These are phyloP conservation scores for Caenorhabditis brenneri DNA, from an alignment of 1,140 invertebrate genomes.

Conservation along the genomic window DNA sequence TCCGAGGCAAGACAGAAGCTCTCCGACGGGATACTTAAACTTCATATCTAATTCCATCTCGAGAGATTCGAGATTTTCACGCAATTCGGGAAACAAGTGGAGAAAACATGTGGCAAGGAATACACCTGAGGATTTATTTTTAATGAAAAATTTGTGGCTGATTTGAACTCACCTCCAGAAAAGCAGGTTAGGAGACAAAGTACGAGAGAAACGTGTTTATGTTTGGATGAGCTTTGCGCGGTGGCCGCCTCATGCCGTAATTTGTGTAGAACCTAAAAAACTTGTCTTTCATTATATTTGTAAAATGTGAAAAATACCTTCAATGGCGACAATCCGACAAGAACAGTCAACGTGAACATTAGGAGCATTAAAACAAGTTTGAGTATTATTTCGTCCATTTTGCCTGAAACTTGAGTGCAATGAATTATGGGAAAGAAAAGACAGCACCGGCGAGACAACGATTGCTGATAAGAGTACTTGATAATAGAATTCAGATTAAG, in stretches of 20 bases:
- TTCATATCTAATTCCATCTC: constrained; percentile 45
- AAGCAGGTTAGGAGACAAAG: constrained; percentile 79
- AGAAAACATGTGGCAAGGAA: constrained; percentile 81
- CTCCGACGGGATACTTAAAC: constrained; percentile 76
- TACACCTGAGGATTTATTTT: too few relatives aligned
- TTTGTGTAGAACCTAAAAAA: constrained; percentile 60
- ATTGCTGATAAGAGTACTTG: constrained; percentile 21
- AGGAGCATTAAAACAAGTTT: constrained; percentile 58
- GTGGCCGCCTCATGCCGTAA: constrained; percentile 62
- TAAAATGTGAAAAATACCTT: constrained; percentile 55
- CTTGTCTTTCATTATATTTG: not conserved
- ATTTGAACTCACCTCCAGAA: constrained; percentile 75
- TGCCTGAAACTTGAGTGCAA: constrained; percentile 41
- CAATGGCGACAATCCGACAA: constrained; percentile 60
- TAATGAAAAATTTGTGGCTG: constrained; percentile 2
- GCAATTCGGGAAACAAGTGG: constrained; percentile 83
- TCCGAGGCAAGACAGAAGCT: constrained; percentile 79
- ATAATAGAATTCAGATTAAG: too few relatives aligned
- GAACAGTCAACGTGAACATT: constrained; percentile 60
- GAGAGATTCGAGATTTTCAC: constrained; percentile 58
- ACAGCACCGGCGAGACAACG: too few relatives aligned
- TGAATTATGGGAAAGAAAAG: too few relatives aligned
- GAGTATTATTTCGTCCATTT: constrained; percentile 59
- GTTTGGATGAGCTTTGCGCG: constrained; percentile 52
- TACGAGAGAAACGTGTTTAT: constrained; percentile 59